Conservation (phyloP, 2,797 vertebrate genomes). For the Pseudotriccus pelzelni region DNA sequence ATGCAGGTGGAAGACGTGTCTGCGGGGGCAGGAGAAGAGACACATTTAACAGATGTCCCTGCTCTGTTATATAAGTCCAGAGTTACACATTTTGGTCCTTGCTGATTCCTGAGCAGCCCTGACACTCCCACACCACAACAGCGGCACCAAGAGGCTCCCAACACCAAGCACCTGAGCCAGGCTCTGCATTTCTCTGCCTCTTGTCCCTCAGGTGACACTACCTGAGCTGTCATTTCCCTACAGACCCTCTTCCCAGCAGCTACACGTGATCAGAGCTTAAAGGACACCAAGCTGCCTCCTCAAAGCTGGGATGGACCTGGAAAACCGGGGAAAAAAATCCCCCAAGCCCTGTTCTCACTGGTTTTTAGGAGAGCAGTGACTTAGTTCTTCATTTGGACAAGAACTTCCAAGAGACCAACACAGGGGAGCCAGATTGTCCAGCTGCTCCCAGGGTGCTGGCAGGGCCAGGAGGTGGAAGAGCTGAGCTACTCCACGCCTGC, state of each 20-base stretch:
- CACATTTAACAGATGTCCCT: not conserved
- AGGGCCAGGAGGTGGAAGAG: not conserved
- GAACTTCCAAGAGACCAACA: not conserved
- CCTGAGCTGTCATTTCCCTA: not conserved
- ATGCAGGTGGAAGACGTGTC: not conserved
- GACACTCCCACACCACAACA: not conserved
- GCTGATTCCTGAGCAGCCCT: not conserved
- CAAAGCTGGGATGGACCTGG: not conserved
- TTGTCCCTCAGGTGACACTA: not conserved
- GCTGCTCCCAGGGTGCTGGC: not conserved
- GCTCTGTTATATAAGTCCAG: not conserved
- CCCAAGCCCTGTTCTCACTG: not conserved
- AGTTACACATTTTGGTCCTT: not conserved
- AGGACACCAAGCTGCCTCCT: not conserved
- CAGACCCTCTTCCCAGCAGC: not conserved
- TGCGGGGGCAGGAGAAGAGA: not conserved
- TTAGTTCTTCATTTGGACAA: not conserved
- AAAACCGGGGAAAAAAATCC: not conserved
- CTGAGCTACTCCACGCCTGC: not conserved
- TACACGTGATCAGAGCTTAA: not conserved
- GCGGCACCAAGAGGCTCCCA: not conserved
- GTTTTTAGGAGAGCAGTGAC: not conserved
- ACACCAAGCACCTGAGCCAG: not conserved
- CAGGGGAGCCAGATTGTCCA: not conserved
- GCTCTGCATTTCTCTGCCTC: not conserved